Evolutionary conservation across 2,888 invertebrate species (phyloP), one percentile per base, ranked within the genome.

Genomic region (Cacoxenus indagator): DNA sequence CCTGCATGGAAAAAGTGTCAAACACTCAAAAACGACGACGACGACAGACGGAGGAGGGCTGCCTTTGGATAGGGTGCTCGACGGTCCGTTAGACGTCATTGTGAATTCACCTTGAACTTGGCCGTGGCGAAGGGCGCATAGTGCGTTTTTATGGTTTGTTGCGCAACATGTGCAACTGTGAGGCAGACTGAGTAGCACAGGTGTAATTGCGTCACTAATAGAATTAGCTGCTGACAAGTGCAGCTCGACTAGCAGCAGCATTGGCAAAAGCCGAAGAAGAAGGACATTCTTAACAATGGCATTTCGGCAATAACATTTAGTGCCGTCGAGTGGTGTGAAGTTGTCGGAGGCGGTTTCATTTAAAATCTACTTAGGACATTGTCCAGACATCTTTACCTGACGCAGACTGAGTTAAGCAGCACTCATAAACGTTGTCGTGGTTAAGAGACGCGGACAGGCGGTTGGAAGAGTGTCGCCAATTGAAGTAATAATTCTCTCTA

Each of bases 401-500:
- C n/a, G 43, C n/a, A 24, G 22, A 62, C 51, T 22, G 43, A 14
- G n/a, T n/a, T n/a, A n/a, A 11, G n/a, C 11, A 55, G 27, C 6
- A 55, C 55, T n/a, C 2, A 26, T 9, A 19, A 26, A 22, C 27
- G 55, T n/a, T n/a, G n/a, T 29, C 37, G 43, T 9, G 22, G 3
- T 6, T 22, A 51, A 51, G 51, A 51, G 51, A 51, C 51, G 5
- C 8, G 51, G 1, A 22, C 6, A 17, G 9, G 22, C 51, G 17
- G 51, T 51, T 8, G 19, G 22, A 4, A 11, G 26, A 19, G 61
- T 81, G 79, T 81, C 81, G 80, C 80, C 80, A 82, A 80, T 80
- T 81, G 79, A 75, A 80, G 79, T 74, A 81, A 82, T 80, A 78
- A 81, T 82, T 76, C 73, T 77, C 72, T 76, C 72, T 75, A 76